These are phyloP conservation scores for Muntiacus muntjak DNA, from an alignment of 2,113 vertebrate genomes.

Conservation along the genomic window DNA sequence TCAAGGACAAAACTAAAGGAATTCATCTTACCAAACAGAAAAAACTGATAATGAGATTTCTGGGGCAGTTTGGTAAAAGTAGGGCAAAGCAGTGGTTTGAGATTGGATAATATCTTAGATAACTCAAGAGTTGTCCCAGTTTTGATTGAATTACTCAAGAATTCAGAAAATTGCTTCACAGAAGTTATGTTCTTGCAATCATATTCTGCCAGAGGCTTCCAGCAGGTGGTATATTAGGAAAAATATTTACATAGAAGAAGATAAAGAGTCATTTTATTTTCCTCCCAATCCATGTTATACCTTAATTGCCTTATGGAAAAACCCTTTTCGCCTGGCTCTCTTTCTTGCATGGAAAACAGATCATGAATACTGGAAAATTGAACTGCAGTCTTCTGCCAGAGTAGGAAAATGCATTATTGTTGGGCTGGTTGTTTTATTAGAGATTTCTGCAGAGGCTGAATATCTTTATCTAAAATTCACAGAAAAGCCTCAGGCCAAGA, in stretches of 20 bases:
- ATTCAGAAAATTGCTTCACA: constrained; percentile 52
- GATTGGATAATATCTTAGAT: constrained; percentile 38
- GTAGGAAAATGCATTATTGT: constrained; percentile 71
- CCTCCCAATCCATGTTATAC: constrained; percentile 47
- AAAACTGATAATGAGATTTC: constrained; percentile 28
- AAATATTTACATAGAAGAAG: constrained; percentile 60
- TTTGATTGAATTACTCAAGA: constrained; percentile 45
- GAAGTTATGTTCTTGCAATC: constrained; percentile 52
- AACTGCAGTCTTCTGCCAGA: constrained; percentile 67
- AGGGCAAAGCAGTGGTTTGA: constrained; percentile 46
- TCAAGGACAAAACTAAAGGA: not conserved
- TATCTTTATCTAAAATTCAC: constrained; percentile 75
- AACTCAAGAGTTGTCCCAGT: constrained; percentile 41
- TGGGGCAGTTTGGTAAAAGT: constrained; percentile 28
- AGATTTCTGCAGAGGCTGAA: constrained; percentile 54
- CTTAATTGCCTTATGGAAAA: constrained; percentile 72
- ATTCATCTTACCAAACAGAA: not conserved
- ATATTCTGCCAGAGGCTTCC: constrained; percentile 61
- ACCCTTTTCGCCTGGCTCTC: constrained; percentile 59
- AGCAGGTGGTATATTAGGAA: constrained; percentile 68
- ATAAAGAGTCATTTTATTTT: constrained; percentile 73
- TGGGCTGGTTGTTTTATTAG: constrained; percentile 76
- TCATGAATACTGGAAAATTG: constrained; percentile 72
- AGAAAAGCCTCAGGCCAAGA: constrained; percentile 62
- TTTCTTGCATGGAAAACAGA: constrained; percentile 68